phyloP scores from a whole-genome alignment of 2,888 invertebrate species.

The Polydrusus cervinus region DNA sequence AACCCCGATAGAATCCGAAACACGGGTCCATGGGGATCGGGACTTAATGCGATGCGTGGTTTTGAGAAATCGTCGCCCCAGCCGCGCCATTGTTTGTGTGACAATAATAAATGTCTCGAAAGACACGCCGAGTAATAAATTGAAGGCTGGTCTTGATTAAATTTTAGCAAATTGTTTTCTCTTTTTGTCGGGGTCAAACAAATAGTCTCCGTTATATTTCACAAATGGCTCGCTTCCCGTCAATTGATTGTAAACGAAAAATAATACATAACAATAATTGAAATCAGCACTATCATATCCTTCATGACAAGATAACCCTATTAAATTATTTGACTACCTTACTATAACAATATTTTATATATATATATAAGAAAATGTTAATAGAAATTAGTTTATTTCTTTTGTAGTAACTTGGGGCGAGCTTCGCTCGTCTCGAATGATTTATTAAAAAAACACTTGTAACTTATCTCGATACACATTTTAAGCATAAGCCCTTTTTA shows the following conservation, averaged over 20 bases:
- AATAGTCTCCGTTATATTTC: slow-evolving; percentile 41
- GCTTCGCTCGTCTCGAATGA: no score
- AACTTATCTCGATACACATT: background rate
- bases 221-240: background rate
- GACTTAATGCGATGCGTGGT: slow-evolving; percentile 54
- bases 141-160: slow-evolving; percentile 55
- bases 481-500: background rate
- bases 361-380: no score
- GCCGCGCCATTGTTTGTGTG: slow-evolving; percentile 53
- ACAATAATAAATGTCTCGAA: slow-evolving; percentile 54
- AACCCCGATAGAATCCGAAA: slow-evolving; percentile 53
- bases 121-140: slow-evolving; percentile 53
- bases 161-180: slow-evolving; percentile 56
- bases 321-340: no score
- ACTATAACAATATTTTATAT: no score
- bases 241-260: no score
- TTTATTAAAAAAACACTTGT: no score
- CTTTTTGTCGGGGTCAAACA: slow-evolving; percentile 51
- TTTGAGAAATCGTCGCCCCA: slow-evolving; percentile 54
- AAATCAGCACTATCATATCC: no score
- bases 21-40: slow-evolving; percentile 51
- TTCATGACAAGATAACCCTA: no score
- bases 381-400: no score
- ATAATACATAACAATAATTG: no score
- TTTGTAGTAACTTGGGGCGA: no score